A percentile compares a stretch with the other conserved stretches of the same genome.
phyloP scores from a whole-genome alignment of 2,797 vertebrate genomes.

The Synaphobranchus kaupii region DNA sequence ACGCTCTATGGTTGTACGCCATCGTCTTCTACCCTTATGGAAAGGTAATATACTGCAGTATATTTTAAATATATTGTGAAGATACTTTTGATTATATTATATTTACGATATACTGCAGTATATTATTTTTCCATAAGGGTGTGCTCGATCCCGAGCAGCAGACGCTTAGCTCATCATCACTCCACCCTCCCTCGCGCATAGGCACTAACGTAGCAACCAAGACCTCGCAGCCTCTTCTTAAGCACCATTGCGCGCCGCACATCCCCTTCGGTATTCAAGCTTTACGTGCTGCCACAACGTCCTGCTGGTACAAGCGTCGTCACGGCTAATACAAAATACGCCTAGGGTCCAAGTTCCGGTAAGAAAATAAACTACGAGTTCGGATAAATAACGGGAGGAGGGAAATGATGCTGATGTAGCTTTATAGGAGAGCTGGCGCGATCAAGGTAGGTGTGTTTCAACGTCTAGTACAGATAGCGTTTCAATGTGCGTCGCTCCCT shows the following conservation, averaged over 20 bases:
- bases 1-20: neutral
- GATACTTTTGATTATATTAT: too few relatives aligned
- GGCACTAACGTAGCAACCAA: constrained; percentile 16
- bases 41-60: too few relatives aligned
- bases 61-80: too few relatives aligned
- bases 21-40: neutral
- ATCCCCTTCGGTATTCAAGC: neutral
- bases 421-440: neutral
- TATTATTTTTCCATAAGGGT: too few relatives aligned
- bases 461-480: neutral
- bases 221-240: neutral
- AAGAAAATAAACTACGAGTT: neutral
- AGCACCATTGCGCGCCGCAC: constrained; percentile 15
- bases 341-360: neutral
- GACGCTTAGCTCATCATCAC: constrained; percentile 8
- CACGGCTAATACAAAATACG: neutral
- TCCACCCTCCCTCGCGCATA: constrained; percentile 9
- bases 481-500: neutral
- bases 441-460: constrained; percentile 20
- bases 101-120: too few relatives aligned
- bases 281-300: neutral
- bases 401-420: constrained; percentile 1
- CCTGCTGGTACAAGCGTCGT: neutral
- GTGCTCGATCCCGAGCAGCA: neutral
- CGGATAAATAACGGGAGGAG: neutral